These are phyloP conservation scores for Protobothrops mucrosquamatus DNA, from an alignment of 2,113 vertebrate genomes.

Conservation along the genomic window DNA sequence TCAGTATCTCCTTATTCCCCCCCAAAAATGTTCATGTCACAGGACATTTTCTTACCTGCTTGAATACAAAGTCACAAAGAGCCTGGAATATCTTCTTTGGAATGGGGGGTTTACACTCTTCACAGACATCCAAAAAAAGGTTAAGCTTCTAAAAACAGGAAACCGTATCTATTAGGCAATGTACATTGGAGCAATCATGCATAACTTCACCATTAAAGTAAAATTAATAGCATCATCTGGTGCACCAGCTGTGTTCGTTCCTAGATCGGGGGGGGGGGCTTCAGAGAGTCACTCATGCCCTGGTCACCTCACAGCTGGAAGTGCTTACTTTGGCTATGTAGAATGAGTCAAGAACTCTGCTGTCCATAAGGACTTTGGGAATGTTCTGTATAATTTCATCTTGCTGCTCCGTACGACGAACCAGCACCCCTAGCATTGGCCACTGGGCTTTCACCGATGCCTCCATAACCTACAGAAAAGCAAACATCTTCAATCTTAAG, in stretches of 20 bases:
- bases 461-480: background rate
- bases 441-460: constrained; percentile 2
- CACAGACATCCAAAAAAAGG: constrained; percentile 19
- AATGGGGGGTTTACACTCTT: background rate
- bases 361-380: background rate
- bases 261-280: background rate
- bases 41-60: background rate
- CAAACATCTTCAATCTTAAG: background rate
- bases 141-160: background rate
- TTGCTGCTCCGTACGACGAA: constrained; percentile 1
- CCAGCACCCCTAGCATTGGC: constrained; percentile 8
- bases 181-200: background rate
- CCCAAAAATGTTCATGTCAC: background rate
- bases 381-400: constrained; percentile 11
- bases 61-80: constrained; percentile 16
- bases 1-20: background rate
- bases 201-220: background rate
- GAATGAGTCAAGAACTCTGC: constrained; percentile 6
- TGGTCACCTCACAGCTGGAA: background rate
- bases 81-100: constrained; percentile 22
- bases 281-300: background rate
- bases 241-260: background rate
- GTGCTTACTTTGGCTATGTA: constrained; percentile 2
- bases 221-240: background rate
- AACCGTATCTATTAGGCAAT: background rate